These are phyloP conservation scores for Solen grandis DNA, from an alignment of 1,140 invertebrate species.

Conservation along the genomic window DNA sequence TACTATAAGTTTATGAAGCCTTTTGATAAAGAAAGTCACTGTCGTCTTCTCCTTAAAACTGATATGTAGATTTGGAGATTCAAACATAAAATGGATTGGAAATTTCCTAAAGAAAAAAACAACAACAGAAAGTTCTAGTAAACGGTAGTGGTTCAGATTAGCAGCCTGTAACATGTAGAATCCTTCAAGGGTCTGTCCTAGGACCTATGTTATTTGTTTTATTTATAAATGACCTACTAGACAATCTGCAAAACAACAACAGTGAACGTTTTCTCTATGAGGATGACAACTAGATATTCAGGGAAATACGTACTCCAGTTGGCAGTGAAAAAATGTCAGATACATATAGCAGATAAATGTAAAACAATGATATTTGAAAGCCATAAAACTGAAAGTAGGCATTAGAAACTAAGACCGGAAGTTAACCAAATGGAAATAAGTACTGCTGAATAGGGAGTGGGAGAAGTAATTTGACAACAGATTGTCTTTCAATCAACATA, in stretches of 20 bases:
- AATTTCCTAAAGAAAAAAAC: constrained; percentile 41
- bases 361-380: constrained; percentile 1
- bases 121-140: constrained; percentile 49
- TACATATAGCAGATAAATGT: constrained; percentile 33
- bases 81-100: constrained; percentile 43
- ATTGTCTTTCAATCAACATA: constrained; percentile 16
- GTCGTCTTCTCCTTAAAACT: too few relatives aligned
- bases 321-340: constrained; percentile 15
- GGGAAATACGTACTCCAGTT: background rate
- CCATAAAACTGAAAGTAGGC: background rate
- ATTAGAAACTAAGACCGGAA: background rate
- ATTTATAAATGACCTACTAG: constrained; percentile 60
- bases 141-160: constrained; percentile 34
- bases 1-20: too few relatives aligned
- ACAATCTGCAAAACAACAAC: background rate
- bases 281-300: constrained; percentile 53
- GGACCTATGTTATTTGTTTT: constrained; percentile 61
- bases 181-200: constrained; percentile 60
- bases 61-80: background rate
- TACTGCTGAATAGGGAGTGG: constrained; percentile 8
- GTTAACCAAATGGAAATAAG: background rate
- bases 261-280: constrained; percentile 47
- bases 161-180: constrained; percentile 47
- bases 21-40: too few relatives aligned
- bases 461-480: constrained; percentile 13